These are phyloP conservation scores for Bruchidius siliquastri DNA, from an alignment of 2,888 invertebrate genomes.

Conservation along the genomic window DNA sequence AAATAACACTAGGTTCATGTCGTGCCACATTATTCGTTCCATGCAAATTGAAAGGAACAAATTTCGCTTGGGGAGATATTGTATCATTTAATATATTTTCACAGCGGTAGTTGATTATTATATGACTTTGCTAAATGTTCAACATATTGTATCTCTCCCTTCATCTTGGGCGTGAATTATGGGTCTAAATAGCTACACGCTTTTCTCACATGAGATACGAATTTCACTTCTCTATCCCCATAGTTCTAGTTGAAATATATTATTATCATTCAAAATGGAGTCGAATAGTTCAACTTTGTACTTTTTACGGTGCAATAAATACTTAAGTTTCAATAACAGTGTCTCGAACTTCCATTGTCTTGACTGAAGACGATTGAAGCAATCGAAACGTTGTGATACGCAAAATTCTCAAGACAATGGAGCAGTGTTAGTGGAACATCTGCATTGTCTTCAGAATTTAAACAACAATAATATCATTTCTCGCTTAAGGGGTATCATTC, in stretches of 20 bases:
- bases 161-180: neutral
- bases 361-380: too few species aligned
- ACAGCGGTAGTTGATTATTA: conserved; percentile 19
- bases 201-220: neutral
- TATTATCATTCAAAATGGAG: too few species aligned
- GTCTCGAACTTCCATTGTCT: too few species aligned
- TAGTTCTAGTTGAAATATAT: neutral
- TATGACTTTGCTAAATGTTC: conserved; percentile 20
- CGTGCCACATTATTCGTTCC: neutral
- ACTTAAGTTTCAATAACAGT: too few species aligned
- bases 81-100: conserved; percentile 19
- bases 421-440: too few species aligned
- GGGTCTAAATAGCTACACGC: neutral
- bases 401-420: too few species aligned
- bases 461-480: too few species aligned
- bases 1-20: neutral
- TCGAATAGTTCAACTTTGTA: too few species aligned
- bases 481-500: too few species aligned
- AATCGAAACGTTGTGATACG: too few species aligned
- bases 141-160: conserved; percentile 7
- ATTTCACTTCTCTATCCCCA: neutral
- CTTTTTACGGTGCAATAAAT: too few species aligned
- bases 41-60: neutral
- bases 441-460: too few species aligned
- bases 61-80: conserved; percentile 19